Base-by-base conservation (phyloP, 2,888 invertebrate species). In the Chymomyza fuscimana region DNA sequence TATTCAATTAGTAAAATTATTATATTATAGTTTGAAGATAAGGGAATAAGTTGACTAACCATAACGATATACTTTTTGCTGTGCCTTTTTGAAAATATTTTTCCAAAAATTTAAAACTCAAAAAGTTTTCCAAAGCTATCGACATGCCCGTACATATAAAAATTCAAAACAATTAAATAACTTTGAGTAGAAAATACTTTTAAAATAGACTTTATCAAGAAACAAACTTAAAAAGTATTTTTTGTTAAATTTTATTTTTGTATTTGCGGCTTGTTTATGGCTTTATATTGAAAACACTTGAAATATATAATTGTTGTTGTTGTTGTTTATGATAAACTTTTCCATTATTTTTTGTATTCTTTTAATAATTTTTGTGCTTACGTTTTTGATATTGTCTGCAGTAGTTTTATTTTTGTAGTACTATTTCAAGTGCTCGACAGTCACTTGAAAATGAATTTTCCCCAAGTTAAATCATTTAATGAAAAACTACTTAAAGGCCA, bases 401-500 rank as follows among this genome's bases (percentile, higher is more conserved):
- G 12, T 6, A 54, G 22, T 16, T 54, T 16, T 22, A 19, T 54
- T 54, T 54, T 54, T 54, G 4, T 16, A 22, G 12, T 46, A 46
- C 40, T 46, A 9, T 19, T 54, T 54, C 19, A 54, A 54, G 54
- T 54, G 54, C 54, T 22, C 19, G n/a, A n/a, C 54, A 54, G 54
- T 54, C 22, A 22, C 6, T 54, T 54, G 54, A 22, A 46, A 12
- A 12, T 46, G 40, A 46, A 46, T 46, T 46, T 46, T 46, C 19
- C 32, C 32, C 54, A 51, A 25, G 63, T 67, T 67, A 58, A 67
- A 63, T 63, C 50, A 56, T 63, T 67, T 62, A 67, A 63, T 67
- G 67, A 63, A 67, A 67, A 67, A 67, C 63, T 63, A 67, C 67
- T 67, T 67, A 51, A 25, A 62, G 40, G 16, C 22, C 16, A 62